Evolutionary conservation across 2,113 vertebrate species (phyloP).

Genomic region (Gymnorhina tibicen): DNA sequence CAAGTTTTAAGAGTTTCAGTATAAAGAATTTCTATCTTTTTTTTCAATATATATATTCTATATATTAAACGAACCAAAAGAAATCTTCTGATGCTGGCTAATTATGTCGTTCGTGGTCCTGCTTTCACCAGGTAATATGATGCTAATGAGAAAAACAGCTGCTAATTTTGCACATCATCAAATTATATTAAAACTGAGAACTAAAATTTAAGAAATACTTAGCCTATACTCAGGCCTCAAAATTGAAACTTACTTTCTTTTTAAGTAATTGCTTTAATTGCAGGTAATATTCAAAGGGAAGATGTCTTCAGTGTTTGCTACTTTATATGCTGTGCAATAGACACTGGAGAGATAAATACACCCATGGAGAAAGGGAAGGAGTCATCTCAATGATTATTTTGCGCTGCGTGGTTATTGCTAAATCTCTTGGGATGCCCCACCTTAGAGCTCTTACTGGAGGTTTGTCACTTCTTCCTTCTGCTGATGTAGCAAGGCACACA

Average conservation of each 20-base stretch:
- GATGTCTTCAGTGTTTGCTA: not conserved
- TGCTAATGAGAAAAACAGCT: not conserved
- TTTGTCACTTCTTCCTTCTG: not conserved
- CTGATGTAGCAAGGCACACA: not conserved
- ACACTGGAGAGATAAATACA: not conserved
- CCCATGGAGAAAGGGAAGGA: not conserved
- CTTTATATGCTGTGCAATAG: not conserved
- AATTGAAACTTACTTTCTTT: not conserved
- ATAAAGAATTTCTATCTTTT: not conserved
- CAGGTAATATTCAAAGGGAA: not conserved
- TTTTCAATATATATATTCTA: not conserved
- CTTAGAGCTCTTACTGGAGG: not conserved
- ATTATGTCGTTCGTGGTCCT: not conserved
- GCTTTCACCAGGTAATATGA: not conserved
- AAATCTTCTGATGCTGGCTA: not conserved
- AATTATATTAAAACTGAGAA: not conserved
- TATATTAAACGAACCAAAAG: not conserved
- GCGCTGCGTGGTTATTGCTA: not conserved
- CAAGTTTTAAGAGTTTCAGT: not conserved
- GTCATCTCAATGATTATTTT: not conserved
- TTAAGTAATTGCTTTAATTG: not conserved
- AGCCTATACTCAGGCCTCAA: not conserved
- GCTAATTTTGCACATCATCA: not conserved
- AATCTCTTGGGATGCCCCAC: not conserved
- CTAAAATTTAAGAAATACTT: not conserved